Base-by-base conservation (phyloP, 2,888 invertebrate genomes). In the Silvanus unidentatus region DNA sequence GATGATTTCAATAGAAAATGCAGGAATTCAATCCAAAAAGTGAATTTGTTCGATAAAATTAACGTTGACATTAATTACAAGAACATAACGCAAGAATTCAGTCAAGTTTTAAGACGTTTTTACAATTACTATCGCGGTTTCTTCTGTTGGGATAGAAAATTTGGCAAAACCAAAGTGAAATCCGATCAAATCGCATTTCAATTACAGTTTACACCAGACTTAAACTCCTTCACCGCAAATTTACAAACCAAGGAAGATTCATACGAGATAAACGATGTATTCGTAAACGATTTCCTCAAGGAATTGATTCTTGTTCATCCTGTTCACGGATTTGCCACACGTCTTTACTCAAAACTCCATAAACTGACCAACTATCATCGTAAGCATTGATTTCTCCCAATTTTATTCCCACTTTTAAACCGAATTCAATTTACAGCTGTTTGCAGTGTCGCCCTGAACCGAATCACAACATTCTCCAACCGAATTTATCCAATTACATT, bases 361-460 rank as follows among this genome's bases (percentile, higher is more conserved):
- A 12, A 6, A 6, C 35, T 35, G n/a, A n/a, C n/a, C n/a, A n/a
- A n/a, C n/a, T n/a, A n/a, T n/a, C n/a, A n/a, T n/a, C 12, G 37
- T 37, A 37, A 37, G 37, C 15, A 37, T 13, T 16, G 14, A 15
- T 37, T 11, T 22, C 22, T 22, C n/a, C n/a, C n/a, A n/a, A n/a
- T n/a, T n/a, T n/a, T n/a, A n/a, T n/a, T n/a, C n/a, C n/a, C n/a
- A n/a, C n/a, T n/a, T n/a, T n/a, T n/a, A n/a, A n/a, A n/a, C n/a
- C n/a, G n/a, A n/a, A n/a, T n/a, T n/a, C n/a, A n/a, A n/a, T 22
- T 22, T 37, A 4, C 37, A 37, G 37, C 15, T 4, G 15, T 13
- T 16, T 37, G 37, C n/a, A 15, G 9, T 37, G 5, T 37, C 15
- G 37, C 13, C 16, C 2, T 6, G 3, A 16, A 13, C 3, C 10